Percentiles rank a stretch among this genome's conserved stretches.
These are phyloP conservation scores for Pachyramphus minor DNA, from an alignment of 2,113 vertebrate species.

Conservation along the genomic window DNA sequence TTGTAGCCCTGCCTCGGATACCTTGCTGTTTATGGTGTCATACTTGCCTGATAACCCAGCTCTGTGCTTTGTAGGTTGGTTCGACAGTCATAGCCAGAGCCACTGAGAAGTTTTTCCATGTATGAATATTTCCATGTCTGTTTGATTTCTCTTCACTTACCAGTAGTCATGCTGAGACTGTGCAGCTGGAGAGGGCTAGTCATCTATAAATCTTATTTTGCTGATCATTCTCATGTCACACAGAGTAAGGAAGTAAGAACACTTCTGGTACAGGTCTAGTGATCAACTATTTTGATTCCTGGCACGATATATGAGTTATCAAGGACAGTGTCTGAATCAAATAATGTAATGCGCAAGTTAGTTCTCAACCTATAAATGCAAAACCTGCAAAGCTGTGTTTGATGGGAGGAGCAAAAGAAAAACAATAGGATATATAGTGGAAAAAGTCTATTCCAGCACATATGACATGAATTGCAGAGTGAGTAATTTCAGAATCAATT, in stretches of 20 bases:
- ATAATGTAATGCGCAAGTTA: background rate
- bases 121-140: background rate
- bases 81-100: background rate
- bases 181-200: background rate
- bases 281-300: background rate
- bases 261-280: background rate
- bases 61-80: background rate
- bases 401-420: background rate
- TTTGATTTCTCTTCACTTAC: background rate
- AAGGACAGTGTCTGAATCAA: background rate
- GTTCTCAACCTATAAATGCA: background rate
- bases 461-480: background rate
- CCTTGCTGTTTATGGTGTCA: accelerated
- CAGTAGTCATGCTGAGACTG: background rate
- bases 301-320: background rate
- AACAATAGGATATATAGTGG: background rate
- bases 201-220: background rate
- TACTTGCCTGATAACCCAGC: background rate
- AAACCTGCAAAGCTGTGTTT: background rate
- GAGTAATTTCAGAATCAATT: background rate
- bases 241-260: background rate
- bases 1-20: background rate
- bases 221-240: background rate
- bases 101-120: background rate
- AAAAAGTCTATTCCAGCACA: background rate